Base-by-base conservation (phyloP, 2,888 invertebrate species). In the Drosophila kanekoi region DNA sequence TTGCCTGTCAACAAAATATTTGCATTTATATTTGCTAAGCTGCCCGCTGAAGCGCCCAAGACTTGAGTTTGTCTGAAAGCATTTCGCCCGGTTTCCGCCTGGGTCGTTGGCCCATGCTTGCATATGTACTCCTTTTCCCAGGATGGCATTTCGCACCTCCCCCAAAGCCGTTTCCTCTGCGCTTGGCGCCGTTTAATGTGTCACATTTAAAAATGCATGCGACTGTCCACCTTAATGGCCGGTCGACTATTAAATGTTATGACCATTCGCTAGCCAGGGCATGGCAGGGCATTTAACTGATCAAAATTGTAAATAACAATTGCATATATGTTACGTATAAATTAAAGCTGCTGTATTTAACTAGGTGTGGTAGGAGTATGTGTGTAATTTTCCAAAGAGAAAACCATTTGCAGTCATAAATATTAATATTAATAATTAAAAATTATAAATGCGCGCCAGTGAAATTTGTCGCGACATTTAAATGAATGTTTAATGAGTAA, bases 401-500 rank as follows among this genome's bases (percentile, higher is more conserved):
- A 53, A 41, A 9, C 49, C 58, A 59, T 38, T 54, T 54, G 47
- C 64, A 71, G 58, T 72, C 68, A 76, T 72, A 44, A 72, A 87
- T 79, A 86, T 85, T 62, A 63, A 69, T 69, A 86, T 85, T 76
- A 72, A 87, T 77, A 74, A 78, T 77, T 77, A 78, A 74, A 73
- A 57, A 72, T 71, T 80, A 80, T 77, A 84, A 76, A 72, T 79
- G 68, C 49, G 58, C 57, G 83, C 62, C 73, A 65, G 57, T 69
- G 56, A 89, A 84, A 88, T 86, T 89, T 86, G 89, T 86, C 89
- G 87, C 77, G 81, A 70, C 87, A 84, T 81, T 87, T 73, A 87
- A 77, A 83, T 79, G 87, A 89, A 89, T 84, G 90, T 89, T 84
- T 88, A 79, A 84, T 82, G 89, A 57, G 62, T 73, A 79, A 82